Evolutionary conservation across 2,888 invertebrate species (phyloP), one percentile per base, ranked within the genome.

Genomic region (Uloborus plumipes): DNA sequence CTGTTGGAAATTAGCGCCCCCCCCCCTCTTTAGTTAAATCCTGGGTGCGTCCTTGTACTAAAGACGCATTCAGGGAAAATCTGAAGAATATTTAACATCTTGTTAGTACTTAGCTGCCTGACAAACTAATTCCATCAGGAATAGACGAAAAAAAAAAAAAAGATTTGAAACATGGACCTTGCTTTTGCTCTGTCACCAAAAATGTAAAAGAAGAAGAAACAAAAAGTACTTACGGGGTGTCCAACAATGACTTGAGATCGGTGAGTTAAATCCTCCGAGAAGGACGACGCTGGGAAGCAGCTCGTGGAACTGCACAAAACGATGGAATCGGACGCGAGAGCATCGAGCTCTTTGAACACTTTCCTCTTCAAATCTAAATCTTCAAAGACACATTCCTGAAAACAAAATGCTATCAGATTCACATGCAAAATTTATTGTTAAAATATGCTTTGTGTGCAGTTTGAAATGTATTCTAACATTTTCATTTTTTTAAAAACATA

Each of bases 351-450:
- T 76, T 90, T 90, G 89, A 94, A 97, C 11, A 98, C 92, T 87
- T 93, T 93, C 84, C 92, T 92, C 88, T 99, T 98, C 87, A 97
- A 89, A 0, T 95, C 94, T 39, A 98, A 89, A 85, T 92, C 93
- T 90, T 99, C 98, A 1, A 97, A 97, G 0, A 98, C 94, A 89
- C 97, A 97, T 91, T 99, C 98, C 90, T 98, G 95, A n/a, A 78
- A n/a, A 72, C 65, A 61, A 49, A 51, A 75, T 31, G 77, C 1
- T 9, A 58, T 22, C 4, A 6, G 9, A 15, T 59, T 13, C 39
- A 39, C 39, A 39, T 11, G 39, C 39, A 39, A 39, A n/a, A 39
- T 39, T 39, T 39, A 39, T 39, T 9, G 9, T 39, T 11, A 20
- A 59, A 20, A 59, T 22, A 59, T 1, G n/a, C n/a, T n/a, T 58